phyloP scores from a whole-genome alignment of 2,113 vertebrate species.

The Cephalopholis sonnerati region DNA sequence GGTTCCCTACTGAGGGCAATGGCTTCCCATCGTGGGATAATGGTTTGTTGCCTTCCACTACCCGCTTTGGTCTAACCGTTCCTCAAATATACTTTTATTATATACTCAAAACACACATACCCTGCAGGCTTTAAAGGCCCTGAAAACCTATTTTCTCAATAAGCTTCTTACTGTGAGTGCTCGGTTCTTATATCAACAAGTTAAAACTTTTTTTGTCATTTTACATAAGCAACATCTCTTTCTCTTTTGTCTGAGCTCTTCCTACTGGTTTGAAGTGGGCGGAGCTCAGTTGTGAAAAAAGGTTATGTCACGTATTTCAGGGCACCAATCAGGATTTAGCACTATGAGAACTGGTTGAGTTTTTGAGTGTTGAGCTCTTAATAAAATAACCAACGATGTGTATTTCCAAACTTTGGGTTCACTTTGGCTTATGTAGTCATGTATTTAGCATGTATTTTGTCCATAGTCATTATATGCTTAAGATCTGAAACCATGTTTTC shows the following conservation, averaged over 20 bases:
- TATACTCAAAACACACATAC: background rate
- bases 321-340: background rate
- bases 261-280: background rate
- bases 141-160: background rate
- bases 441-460: no score
- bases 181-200: background rate
- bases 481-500: no score
- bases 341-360: no score
- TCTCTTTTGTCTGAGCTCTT: background rate
- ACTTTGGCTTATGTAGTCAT: no score
- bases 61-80: background rate
- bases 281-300: background rate
- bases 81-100: slow-evolving; percentile 6
- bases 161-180: background rate
- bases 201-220: background rate
- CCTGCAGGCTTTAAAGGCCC: background rate
- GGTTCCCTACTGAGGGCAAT: slow-evolving; percentile 41
- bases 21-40: slow-evolving; percentile 41
- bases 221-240: background rate
- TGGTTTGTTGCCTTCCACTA: slow-evolving; percentile 27
- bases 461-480: no score
- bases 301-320: background rate
- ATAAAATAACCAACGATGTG: background rate
- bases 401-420: background rate
- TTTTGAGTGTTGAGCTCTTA: background rate